Evolutionary conservation across 2,113 vertebrate genomes (phyloP), one percentile per base, ranked within the genome.

Genomic region (Labeo catla): DNA sequence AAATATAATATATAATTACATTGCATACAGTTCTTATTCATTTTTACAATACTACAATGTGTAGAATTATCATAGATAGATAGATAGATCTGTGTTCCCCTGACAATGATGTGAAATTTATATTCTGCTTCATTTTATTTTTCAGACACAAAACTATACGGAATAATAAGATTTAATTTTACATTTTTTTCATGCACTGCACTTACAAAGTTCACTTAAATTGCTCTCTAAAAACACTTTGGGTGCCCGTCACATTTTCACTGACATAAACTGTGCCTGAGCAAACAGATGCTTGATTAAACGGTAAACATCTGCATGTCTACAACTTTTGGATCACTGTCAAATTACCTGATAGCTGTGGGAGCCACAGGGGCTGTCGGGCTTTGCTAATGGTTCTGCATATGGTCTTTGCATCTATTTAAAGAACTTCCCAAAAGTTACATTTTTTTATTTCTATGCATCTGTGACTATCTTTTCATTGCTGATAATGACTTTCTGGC

Each of bases 211-310:
- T 90, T 5, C 84, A 91, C 92, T 90, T 89, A 93, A 92, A 92
- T 90, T 86, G 90, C 91, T 91, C 92, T 93, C 93, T 94, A 95
- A 95, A 86, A 94, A 94, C 86, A 91, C 89, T 92, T 91, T 89
- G 91, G 92, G 91, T 92, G 93, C 93, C 93, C 92, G 93, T 90
- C 93, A 93, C 93, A 92, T 89, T 91, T 93, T 93, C 86, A 92
- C 86, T 91, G 92, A 57, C 94, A 93, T 94, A 93, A 94, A 94
- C 90, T 86, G 90, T 82, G 91, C 92, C 92, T 93, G 92, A 89
- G 93, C 94, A 95, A 95, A 95, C 95, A 95, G 95, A 94, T 95
- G 95, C 94, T 91, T 90, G 92, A 81, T 91, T 93, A 93, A 93
- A 95, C 88, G 84, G 61, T 94, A 94, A 94, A 94, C 94, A 94